Evolutionary conservation across 2,797 vertebrate species (phyloP).

Genomic region (Fistularia commersonii): DNA sequence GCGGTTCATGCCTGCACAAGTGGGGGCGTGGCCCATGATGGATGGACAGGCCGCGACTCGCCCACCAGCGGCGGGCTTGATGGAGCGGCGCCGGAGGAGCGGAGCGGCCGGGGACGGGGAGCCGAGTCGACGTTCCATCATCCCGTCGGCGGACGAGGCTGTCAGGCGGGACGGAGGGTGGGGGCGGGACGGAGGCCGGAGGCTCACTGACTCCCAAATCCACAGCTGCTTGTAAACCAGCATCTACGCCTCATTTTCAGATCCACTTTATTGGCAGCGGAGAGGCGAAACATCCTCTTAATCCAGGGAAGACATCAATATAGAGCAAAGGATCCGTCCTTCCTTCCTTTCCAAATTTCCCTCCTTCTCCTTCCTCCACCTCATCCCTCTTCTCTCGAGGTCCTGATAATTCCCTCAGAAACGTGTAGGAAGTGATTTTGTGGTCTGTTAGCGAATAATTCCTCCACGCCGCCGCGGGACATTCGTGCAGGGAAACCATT

Average conservation of each 20-base stretch:
- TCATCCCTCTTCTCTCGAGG: too few relatives aligned
- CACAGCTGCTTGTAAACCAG: slow-evolving; percentile 64
- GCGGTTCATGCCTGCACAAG: slow-evolving; percentile 1
- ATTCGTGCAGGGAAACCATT: too few relatives aligned
- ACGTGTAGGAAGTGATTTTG: too few relatives aligned
- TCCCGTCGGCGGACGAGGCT: slow-evolving; percentile 30
- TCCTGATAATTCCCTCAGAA: too few relatives aligned
- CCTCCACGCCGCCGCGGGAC: too few relatives aligned
- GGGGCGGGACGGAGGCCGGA: background rate
- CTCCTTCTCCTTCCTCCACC: too few relatives aligned
- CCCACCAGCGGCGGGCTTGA: slow-evolving; percentile 40
- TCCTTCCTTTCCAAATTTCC: background rate
- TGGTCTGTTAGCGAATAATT: too few relatives aligned
- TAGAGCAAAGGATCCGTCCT: background rate
- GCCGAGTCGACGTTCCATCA: slow-evolving; percentile 34
- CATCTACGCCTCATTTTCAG: slow-evolving; percentile 11
- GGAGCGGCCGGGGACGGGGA: slow-evolving; percentile 16
- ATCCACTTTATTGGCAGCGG: slow-evolving; percentile 16
- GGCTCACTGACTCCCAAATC: slow-evolving; percentile 6
- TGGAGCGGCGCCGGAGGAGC: slow-evolving; percentile 29
- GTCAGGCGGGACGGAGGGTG: slow-evolving; percentile 45
- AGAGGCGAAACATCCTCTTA: slow-evolving; percentile 8
- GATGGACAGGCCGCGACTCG: slow-evolving; percentile 37
- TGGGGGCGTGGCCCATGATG: slow-evolving; percentile 25
- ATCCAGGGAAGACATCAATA: slow-evolving; percentile 13